Evolutionary conservation across 1,140 invertebrate genomes (phyloP).

Genomic region (Marisa cornuarietis): DNA sequence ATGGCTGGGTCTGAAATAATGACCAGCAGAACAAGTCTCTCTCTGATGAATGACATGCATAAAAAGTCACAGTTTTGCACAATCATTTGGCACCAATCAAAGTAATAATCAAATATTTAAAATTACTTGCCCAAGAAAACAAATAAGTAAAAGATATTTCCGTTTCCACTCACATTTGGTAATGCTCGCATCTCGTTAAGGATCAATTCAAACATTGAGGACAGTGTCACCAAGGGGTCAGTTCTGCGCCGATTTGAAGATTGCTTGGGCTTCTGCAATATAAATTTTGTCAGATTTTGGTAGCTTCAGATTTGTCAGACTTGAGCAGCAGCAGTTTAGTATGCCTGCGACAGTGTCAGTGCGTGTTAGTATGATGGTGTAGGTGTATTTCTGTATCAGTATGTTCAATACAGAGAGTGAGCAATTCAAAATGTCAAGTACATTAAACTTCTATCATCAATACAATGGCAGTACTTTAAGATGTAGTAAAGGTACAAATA

Average conservation of each 20-base stretch:
- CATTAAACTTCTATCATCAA: no score
- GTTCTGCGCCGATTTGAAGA: constrained; percentile 86
- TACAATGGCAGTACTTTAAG: no score
- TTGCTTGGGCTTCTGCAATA: constrained; percentile 75
- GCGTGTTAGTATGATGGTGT: no score
- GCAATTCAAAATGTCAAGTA: neutral
- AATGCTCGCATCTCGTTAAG: constrained; percentile 92
- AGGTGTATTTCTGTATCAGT: no score
- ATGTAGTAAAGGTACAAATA: no score
- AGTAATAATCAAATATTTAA: neutral
- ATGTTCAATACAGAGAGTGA: no score
- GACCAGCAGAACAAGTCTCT: neutral
- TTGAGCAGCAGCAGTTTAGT: neutral
- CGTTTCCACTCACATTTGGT: constrained; percentile 75
- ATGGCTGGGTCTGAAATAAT: constrained; percentile 76
- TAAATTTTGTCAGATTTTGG: neutral
- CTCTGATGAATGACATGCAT: no score
- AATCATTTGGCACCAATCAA: no score
- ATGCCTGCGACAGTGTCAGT: neutral
- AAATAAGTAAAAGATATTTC: neutral
- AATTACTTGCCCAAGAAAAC: neutral
- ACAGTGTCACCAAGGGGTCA: constrained; percentile 95
- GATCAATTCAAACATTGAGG: constrained; percentile 91
- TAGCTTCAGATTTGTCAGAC: neutral
- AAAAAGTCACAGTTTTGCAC: no score